Evolutionary conservation across 2,888 invertebrate species (phyloP).

Genomic region (Cheilosia grossa): DNA sequence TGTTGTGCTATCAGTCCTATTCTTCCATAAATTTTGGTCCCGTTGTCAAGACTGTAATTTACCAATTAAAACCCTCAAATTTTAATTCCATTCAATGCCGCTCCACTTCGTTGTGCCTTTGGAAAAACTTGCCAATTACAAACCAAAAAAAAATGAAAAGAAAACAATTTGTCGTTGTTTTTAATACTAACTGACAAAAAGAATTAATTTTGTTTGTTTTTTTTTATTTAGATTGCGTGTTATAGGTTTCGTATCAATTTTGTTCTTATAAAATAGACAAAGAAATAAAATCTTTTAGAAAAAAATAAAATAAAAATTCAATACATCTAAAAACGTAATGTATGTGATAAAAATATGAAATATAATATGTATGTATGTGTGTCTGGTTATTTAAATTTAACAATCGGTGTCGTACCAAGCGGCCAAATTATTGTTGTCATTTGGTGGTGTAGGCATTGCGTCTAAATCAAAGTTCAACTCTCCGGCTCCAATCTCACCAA

Average conservation of each 20-base stretch:
- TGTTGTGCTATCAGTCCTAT: too few species aligned
- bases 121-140: not conserved
- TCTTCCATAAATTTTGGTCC: too few species aligned
- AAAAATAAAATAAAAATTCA: conserved; percentile 53
- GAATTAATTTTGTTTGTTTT: conserved; percentile 35
- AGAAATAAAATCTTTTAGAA: conserved; percentile 33
- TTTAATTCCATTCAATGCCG: not conserved
- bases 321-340: conserved; percentile 69
- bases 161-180: conserved; percentile 30
- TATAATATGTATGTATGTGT: conserved; percentile 51
- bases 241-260: conserved; percentile 69
- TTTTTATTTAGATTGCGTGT: conserved; percentile 69
- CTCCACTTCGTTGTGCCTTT: not conserved
- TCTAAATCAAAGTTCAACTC: conserved; percentile 91
- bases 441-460: conserved; percentile 91
- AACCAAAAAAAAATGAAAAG: conserved; percentile 31
- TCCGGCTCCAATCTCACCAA: conserved; percentile 89
- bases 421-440: conserved; percentile 95
- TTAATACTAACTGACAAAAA: conserved; percentile 70
- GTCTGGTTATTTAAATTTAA: conserved; percentile 83
- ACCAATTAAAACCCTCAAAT: too few species aligned
- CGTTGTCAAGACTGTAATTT: too few species aligned
- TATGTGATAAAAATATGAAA: conserved; percentile 70
- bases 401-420: conserved; percentile 99
- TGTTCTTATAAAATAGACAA: conserved; percentile 69